phyloP scores from a whole-genome alignment of 2,888 invertebrate species.

The Sphaeridia pumilis region DNA sequence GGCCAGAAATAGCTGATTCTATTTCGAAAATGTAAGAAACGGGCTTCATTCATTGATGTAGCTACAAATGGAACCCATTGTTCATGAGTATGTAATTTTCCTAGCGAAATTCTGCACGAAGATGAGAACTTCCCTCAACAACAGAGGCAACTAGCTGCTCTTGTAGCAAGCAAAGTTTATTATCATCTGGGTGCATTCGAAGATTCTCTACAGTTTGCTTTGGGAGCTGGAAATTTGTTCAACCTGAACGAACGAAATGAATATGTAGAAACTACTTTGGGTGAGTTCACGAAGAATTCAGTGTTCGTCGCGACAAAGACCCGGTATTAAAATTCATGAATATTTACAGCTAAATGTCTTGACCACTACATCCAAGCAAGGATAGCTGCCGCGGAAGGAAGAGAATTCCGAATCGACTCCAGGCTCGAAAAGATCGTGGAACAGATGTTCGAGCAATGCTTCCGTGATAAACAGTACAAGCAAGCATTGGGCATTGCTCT shows the following conservation, averaged over 20 bases:
- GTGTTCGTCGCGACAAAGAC: background rate
- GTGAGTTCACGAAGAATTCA: conserved; percentile 39
- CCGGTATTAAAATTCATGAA: background rate
- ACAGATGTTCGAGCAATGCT: conserved; percentile 90
- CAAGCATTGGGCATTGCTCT: conserved; percentile 93
- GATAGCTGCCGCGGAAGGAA: conserved; percentile 55
- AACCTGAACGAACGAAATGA: conserved; percentile 87
- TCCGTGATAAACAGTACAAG: conserved; percentile 86
- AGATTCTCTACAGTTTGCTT: conserved; percentile 91
- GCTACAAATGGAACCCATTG: background rate
- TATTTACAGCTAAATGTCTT: conserved; percentile 71
- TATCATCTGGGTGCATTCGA: conserved; percentile 95
- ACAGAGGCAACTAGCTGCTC: conserved; percentile 83
- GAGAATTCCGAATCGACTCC: conserved; percentile 56
- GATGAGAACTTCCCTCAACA: conserved; percentile 61
- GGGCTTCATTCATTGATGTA: background rate
- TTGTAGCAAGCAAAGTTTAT: conserved; percentile 96
- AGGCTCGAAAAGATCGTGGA: conserved; percentile 87
- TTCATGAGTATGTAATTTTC: conserved; percentile 24
- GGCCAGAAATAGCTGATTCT: conserved; percentile 97
- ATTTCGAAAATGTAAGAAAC: conserved; percentile 76
- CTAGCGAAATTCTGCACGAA: conserved; percentile 84
- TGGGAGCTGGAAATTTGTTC: conserved; percentile 89
- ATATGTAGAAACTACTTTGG: conserved; percentile 91
- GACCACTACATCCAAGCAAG: conserved; percentile 82